Base-by-base conservation (phyloP, 2,797 vertebrate species). In the Tamandua tetradactyla region DNA sequence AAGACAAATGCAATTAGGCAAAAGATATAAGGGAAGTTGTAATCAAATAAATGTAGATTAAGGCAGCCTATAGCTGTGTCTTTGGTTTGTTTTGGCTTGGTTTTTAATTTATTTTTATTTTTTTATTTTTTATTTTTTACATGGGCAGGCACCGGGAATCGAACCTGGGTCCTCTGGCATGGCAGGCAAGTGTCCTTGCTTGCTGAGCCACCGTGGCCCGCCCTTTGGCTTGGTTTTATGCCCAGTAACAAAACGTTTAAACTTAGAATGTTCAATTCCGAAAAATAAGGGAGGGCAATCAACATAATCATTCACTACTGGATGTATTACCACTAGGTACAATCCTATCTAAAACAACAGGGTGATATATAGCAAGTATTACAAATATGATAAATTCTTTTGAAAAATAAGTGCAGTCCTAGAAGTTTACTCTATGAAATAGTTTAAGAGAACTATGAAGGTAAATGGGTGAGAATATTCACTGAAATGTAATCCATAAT, bases 1-100 rank as follows among this genome's bases (percentile, higher is more conserved):
- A 83, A 69, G 22, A 72, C 71, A 90, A 76, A 74, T 30, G 85
- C 23, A 66, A 52, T 80, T 78, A 49, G 66, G 89, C 83, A 81
- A 89, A 5, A 57, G 44, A 66, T 35, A 30, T 22, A 22, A 49
- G 2, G 83, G 7, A 66, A 91, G 14, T 62, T 86, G 9, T 71
- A 87, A 76, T 87, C 27, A 83, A 87, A 91, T 74, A 82, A 84
- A 55, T 17, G 2, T 20, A 91, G 84, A n/a, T 49, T 72, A 96
- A 89, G 23, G 44, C n/a, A 93, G 80, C 13, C 27, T 75, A 66
- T 22, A 55, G 52, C 20, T 55, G 52, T 20, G n/a, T 22, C 17
- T 17, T 55, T 52, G 15, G 52, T 52, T 55, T 55, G 52, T 4
- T 55, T 55, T 55, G 49, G 5, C 20, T 55, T 22, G 18, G 13